phyloP scores from a whole-genome alignment of 2,113 vertebrate genomes.

The Poecilia latipinna region DNA sequence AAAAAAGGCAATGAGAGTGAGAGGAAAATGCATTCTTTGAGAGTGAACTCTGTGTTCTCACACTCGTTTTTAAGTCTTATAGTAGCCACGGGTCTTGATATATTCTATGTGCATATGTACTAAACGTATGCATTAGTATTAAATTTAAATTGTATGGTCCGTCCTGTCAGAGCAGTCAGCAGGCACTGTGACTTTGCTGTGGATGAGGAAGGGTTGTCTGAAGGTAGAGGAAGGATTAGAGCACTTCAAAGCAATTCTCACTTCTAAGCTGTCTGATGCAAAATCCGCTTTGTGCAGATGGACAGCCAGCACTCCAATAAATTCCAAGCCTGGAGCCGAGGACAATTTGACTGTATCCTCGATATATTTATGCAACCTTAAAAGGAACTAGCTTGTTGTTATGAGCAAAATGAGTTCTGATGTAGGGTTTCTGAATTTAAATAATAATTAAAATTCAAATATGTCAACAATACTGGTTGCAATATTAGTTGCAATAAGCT shows the following conservation, averaged over 20 bases:
- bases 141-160: slow-evolving; percentile 25
- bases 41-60: neutral
- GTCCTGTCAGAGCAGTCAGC: slow-evolving; percentile 33
- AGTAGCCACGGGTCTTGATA: neutral
- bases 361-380: slow-evolving; percentile 6
- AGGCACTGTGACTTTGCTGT: slow-evolving; percentile 45
- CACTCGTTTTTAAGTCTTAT: neutral
- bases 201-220: slow-evolving; percentile 74
- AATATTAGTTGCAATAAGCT: neutral
- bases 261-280: slow-evolving; percentile 77
- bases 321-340: slow-evolving; percentile 36
- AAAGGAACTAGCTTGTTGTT: slow-evolving; percentile 7
- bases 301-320: slow-evolving; percentile 59
- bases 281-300: slow-evolving; percentile 77
- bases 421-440: neutral
- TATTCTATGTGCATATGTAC: neutral
- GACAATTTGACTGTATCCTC: slow-evolving; percentile 43
- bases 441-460: neutral
- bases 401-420: neutral
- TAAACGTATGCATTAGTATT: neutral
- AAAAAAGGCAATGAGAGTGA: neutral
- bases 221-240: slow-evolving; percentile 80
- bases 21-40: neutral
- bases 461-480: neutral
- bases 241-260: slow-evolving; percentile 77